Conservation (phyloP, 2,113 vertebrate species). For the Misgurnus mizolepis region DNA sequence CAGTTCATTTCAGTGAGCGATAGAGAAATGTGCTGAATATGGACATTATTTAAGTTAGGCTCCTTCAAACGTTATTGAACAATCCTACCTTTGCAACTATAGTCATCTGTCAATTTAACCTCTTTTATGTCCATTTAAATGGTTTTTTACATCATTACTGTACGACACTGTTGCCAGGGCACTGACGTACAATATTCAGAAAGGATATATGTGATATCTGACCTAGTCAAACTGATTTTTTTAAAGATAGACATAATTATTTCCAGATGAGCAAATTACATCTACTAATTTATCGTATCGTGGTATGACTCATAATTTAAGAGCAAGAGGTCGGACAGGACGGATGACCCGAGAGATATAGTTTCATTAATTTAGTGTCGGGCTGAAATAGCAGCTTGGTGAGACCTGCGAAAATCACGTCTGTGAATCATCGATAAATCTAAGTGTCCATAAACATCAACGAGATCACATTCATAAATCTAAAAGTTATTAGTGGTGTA, state of each 20-base stretch:
- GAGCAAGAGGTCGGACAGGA: neutral
- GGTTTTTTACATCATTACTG: no score
- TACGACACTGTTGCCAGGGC: no score
- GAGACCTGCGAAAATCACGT: conserved; percentile 47
- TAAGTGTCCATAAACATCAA: conserved; percentile 1
- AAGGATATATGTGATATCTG: no score
- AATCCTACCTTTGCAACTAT: no score
- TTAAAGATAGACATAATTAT: no score
- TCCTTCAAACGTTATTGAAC: neutral
- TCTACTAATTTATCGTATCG: conserved; percentile 1
- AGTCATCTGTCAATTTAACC: no score
- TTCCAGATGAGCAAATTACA: neutral
- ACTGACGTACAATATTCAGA: no score
- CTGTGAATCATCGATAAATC: conserved; percentile 41
- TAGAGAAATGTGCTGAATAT: neutral
- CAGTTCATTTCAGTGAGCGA: neutral
- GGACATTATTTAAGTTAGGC: neutral
- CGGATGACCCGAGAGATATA: conserved; percentile 16
- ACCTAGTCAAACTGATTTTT: no score
- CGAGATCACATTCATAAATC: conserved; percentile 1
- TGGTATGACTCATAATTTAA: conserved; percentile 3
- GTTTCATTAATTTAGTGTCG: conserved; percentile 49
- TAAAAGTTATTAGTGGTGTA: neutral
- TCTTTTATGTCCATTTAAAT: no score
- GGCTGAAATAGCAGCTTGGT: conserved; percentile 38